A percentile compares a stretch with the other conserved stretches of the same genome.
Conservation (phyloP, 64 coral and sea anemone genomes). For the Platygyra sinensis region DNA sequence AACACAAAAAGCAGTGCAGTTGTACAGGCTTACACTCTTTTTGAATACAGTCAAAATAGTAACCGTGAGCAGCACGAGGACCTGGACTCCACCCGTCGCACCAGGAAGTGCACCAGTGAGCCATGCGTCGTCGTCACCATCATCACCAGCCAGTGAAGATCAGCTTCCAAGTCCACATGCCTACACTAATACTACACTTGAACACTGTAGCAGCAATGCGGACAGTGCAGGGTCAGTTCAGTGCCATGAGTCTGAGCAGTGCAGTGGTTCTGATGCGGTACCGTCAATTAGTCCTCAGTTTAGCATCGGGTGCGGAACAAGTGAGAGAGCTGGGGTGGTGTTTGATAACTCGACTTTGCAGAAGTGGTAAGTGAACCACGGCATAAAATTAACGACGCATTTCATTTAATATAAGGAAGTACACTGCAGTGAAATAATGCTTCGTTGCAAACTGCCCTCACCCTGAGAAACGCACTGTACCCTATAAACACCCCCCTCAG, state of each 20-base stretch:
- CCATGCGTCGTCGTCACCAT: background rate
- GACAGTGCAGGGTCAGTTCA: background rate
- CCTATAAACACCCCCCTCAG: too few species aligned
- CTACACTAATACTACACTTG: background rate
- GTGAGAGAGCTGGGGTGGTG: slow-evolving; percentile 50
- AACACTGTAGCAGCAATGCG: background rate
- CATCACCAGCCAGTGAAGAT: background rate
- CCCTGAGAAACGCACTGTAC: too few species aligned
- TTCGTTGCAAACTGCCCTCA: too few species aligned
- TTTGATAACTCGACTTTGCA: slow-evolving; percentile 71
- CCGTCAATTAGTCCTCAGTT: background rate
- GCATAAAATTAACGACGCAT: too few species aligned
- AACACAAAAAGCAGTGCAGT: too few species aligned
- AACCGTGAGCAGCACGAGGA: background rate
- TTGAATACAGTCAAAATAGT: background rate
- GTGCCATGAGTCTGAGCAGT: background rate
- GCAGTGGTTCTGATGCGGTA: background rate
- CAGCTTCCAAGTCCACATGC: background rate
- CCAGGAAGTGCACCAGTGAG: background rate
- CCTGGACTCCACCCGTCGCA: background rate
- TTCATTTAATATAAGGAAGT: too few species aligned
- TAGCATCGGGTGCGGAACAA: background rate
- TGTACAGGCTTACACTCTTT: background rate
- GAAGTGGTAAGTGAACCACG: slow-evolving; percentile 51
- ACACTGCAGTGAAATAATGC: too few species aligned